Percentiles rank a stretch among this genome's conserved stretches.
These are phyloP conservation scores for Mesorhabditis spiculigera DNA, from an alignment of 2,888 invertebrate species.

Conservation along the genomic window DNA sequence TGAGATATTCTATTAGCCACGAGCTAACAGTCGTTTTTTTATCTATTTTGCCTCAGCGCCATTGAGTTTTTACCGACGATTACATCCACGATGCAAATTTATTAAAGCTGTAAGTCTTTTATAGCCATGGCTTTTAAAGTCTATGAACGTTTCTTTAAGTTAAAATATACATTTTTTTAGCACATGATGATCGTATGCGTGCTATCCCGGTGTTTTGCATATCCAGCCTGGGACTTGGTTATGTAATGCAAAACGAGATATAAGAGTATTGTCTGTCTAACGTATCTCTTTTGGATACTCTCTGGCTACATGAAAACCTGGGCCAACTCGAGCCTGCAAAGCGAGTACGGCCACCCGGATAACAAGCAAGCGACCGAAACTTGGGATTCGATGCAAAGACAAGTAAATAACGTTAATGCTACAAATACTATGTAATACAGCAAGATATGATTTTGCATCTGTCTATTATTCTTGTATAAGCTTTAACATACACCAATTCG, in stretches of 20 bases:
- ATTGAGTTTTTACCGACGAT: conserved; percentile 24
- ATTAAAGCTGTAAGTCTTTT: conserved; percentile 12
- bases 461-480: no score
- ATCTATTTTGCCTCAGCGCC: conserved; percentile 23
- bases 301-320: not conserved
- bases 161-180: not conserved
- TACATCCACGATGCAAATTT: conserved; percentile 19
- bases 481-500: no score
- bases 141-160: not conserved
- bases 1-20: no score
- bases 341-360: not conserved
- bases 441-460: no score
- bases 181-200: not conserved
- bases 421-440: no score
- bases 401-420: not conserved
- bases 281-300: not conserved
- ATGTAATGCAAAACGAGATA: not conserved
- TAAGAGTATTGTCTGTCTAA: no score
- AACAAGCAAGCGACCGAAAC: not conserved
- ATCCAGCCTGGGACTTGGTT: not conserved
- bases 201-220: not conserved
- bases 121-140: not conserved
- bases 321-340: not conserved
- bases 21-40: no score
- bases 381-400: not conserved